These are phyloP conservation scores for Eilema caniola DNA, from an alignment of 2,888 invertebrate species.

Conservation along the genomic window DNA sequence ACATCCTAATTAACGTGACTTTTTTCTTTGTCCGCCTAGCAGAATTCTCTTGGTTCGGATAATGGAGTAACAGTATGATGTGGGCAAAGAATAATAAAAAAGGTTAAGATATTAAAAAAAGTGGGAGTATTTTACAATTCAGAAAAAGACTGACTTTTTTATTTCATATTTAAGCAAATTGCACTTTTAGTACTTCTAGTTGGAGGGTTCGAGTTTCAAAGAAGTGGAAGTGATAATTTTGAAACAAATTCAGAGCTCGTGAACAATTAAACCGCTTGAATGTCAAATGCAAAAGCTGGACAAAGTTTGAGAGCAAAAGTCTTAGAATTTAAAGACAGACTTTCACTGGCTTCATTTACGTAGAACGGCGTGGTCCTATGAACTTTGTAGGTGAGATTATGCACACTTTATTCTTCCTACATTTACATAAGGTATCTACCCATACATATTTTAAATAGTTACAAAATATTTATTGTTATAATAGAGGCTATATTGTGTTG, in stretches of 20 bases:
- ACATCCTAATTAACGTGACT: conserved; percentile 83
- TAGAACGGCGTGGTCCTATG: conserved; percentile 41
- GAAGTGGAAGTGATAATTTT: conserved; percentile 61
- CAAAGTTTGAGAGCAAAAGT: conserved; percentile 71
- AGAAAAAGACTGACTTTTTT: conserved; percentile 11
- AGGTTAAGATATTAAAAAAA: conserved; percentile 35
- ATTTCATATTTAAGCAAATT: conserved; percentile 59
- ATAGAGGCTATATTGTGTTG: conserved; percentile 12
- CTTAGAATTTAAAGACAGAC: conserved; percentile 64
- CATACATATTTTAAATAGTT: conserved; percentile 22
- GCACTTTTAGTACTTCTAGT: conserved; percentile 52
- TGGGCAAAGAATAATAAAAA: conserved; percentile 55
- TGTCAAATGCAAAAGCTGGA: conserved; percentile 73
- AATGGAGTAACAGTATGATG: conserved; percentile 59
- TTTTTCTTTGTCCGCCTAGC: conserved; percentile 72
- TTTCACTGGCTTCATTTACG: conserved; percentile 58
- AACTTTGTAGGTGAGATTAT: conserved; percentile 50
- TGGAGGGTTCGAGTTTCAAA: conserved; percentile 60
- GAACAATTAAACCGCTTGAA: conserved; percentile 77
- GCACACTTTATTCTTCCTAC: conserved; percentile 37
- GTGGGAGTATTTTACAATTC: conserved; percentile 1
- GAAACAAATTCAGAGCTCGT: conserved; percentile 65
- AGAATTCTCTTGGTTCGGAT: conserved; percentile 66
- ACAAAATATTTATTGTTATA: conserved; percentile 12
- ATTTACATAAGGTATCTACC: conserved; percentile 27